Percentiles rank a stretch among this genome's conserved stretches.
Evolutionary conservation across 2,797 vertebrate species (phyloP).

Genomic region (Cercopithecus diana): DNA sequence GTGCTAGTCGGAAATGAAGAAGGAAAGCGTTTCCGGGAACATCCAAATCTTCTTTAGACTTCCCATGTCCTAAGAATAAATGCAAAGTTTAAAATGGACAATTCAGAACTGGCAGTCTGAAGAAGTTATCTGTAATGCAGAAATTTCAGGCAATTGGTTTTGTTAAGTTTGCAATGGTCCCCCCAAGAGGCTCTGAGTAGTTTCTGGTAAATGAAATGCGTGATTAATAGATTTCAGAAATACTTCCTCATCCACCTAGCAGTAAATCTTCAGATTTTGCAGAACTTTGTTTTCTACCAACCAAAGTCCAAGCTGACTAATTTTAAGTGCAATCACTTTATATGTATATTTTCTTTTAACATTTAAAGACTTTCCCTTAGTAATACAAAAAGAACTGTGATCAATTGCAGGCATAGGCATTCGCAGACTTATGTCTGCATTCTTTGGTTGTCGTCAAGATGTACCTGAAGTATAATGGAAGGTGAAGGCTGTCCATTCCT

Average conservation of each 20-base stretch:
- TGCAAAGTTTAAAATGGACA: background rate
- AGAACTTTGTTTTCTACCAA: background rate
- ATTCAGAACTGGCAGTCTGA: slow-evolving; percentile 3
- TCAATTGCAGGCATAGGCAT: background rate
- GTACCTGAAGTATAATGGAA: background rate
- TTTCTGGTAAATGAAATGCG: background rate
- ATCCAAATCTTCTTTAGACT: slow-evolving; percentile 51
- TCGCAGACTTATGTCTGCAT: background rate
- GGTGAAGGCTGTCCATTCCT: background rate
- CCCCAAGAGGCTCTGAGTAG: background rate
- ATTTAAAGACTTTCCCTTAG: background rate
- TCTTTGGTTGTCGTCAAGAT: background rate
- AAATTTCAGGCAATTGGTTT: slow-evolving; percentile 17
- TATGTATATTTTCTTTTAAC: background rate
- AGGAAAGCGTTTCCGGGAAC: background rate
- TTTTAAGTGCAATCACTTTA: background rate
- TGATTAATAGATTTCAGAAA: slow-evolving; percentile 51
- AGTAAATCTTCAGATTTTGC: background rate
- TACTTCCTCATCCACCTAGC: background rate
- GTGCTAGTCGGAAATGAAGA: background rate
- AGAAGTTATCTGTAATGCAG: slow-evolving; percentile 16
- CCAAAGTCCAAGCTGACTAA: background rate
- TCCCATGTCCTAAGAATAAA: slow-evolving; percentile 61
- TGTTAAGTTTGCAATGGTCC: background rate
- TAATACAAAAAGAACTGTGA: background rate